phyloP scores from a whole-genome alignment of 1,140 invertebrate species.

The Lordiphosa collinella region DNA sequence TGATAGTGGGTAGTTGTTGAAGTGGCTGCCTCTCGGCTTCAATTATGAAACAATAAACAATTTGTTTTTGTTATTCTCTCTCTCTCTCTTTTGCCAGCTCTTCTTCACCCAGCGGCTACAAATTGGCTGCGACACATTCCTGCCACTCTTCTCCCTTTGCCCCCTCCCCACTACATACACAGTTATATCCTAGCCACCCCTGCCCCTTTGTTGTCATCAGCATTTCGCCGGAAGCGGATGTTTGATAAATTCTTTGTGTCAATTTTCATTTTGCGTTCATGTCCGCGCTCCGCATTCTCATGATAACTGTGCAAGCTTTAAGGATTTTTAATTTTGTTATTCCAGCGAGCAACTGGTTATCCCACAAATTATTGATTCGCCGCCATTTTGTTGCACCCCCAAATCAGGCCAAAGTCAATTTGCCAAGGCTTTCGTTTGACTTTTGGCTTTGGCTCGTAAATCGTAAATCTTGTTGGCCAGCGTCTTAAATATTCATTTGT shows the following conservation, averaged over 20 bases:
- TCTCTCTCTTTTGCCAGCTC: too few species aligned
- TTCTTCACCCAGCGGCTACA: conserved; percentile 10
- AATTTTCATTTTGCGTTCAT: conserved; percentile 47
- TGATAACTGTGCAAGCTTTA: conserved; percentile 31
- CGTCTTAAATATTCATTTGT: conserved; percentile 64
- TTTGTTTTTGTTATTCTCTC: conserved; percentile 37
- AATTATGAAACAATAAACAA: conserved; percentile 63
- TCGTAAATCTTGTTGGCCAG: conserved; percentile 29
- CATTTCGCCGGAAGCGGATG: conserved; percentile 57
- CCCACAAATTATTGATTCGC: neutral
- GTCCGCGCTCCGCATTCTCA: conserved; percentile 3
- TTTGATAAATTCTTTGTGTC: conserved; percentile 63
- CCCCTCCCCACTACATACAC: too few species aligned
- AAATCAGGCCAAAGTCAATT: conserved; percentile 56
- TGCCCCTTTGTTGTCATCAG: neutral
- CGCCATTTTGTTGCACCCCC: neutral
- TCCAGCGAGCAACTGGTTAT: neutral
- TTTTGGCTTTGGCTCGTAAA: conserved; percentile 31
- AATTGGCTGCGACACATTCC: conserved; percentile 39
- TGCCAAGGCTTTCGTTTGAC: conserved; percentile 50
- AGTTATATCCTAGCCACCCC: too few species aligned
- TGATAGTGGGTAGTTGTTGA: too few species aligned
- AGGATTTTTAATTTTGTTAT: conserved; percentile 17
- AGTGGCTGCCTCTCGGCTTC: conserved; percentile 30
- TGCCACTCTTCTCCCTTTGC: neutral